A percentile compares a stretch with the other conserved stretches of the same genome.
phyloP scores from a whole-genome alignment of 2,888 invertebrate genomes.

The Lordiphosa fenestrarum region DNA sequence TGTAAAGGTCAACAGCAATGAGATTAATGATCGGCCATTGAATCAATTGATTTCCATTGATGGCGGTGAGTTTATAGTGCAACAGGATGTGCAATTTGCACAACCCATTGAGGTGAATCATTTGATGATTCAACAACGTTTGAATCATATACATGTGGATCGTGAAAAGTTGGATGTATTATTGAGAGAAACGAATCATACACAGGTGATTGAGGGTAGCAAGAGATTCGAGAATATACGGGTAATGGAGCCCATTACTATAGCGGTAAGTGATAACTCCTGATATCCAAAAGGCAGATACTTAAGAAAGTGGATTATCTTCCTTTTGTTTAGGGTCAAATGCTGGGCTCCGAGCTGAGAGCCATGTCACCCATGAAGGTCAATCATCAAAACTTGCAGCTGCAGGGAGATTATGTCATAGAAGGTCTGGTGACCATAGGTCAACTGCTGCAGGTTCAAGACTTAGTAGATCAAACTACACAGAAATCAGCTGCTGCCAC shows the following conservation, averaged over 20 bases:
- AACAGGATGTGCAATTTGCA: constrained; percentile 80
- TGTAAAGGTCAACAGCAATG: constrained; percentile 60
- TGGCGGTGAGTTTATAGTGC: constrained; percentile 79
- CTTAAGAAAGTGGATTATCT: too few species aligned
- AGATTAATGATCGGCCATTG: constrained; percentile 63
- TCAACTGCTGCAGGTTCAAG: constrained; percentile 72
- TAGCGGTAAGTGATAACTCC: constrained; percentile 67
- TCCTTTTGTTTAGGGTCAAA: constrained; percentile 75
- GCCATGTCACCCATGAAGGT: constrained; percentile 80
- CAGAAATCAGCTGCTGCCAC: constrained; percentile 46
- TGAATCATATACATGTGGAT: constrained; percentile 81
- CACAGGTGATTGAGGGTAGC: constrained; percentile 80
- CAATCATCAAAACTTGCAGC: constrained; percentile 78
- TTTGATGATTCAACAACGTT: constrained; percentile 78
- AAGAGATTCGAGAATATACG: constrained; percentile 81
- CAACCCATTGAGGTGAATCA: constrained; percentile 78
- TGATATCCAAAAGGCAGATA: too few species aligned
- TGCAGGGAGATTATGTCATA: constrained; percentile 80
- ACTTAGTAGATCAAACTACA: constrained; percentile 59
- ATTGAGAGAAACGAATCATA: constrained; percentile 76
- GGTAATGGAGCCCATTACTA: constrained; percentile 80
- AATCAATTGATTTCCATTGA: constrained; percentile 78
- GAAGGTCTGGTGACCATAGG: constrained; percentile 81
- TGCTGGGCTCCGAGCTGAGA: constrained; percentile 79
- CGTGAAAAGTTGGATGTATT: constrained; percentile 81